Evolutionary conservation across 2,797 vertebrate genomes (phyloP).

Genomic region (Carcharodon carcharias): DNA sequence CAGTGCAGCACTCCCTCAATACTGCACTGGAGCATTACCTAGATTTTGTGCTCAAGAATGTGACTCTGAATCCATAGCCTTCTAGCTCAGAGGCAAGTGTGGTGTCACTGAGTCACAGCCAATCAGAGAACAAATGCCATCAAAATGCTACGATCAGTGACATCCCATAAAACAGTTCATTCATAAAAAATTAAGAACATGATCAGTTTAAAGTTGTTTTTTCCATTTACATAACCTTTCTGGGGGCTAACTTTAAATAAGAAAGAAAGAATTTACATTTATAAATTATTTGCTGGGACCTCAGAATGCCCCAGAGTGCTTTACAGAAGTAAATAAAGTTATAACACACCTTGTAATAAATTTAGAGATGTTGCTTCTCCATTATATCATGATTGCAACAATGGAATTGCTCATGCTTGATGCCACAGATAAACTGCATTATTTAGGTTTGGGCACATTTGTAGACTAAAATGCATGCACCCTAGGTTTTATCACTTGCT

Average conservation of each 20-base stretch:
- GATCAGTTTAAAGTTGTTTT: background rate
- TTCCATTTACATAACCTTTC: background rate
- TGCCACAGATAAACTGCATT: background rate
- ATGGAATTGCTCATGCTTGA: background rate
- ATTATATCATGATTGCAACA: too few relatives aligned
- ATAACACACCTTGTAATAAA: background rate
- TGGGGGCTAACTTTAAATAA: too few relatives aligned
- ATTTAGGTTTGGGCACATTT: background rate
- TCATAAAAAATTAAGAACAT: too few relatives aligned
- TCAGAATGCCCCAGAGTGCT: background rate
- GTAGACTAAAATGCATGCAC: background rate
- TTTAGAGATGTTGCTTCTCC: background rate
- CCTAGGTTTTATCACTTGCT: background rate
- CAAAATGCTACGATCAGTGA: background rate
- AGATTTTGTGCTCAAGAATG: background rate
- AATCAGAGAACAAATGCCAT: background rate
- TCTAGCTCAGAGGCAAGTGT: background rate
- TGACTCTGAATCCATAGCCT: too few relatives aligned
- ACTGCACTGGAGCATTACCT: background rate
- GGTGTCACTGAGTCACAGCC: background rate
- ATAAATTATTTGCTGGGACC: background rate
- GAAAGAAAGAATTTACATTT: too few relatives aligned
- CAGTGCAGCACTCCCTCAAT: background rate
- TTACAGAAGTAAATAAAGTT: too few relatives aligned
- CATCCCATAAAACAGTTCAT: too few relatives aligned